Evolutionary conservation across 2,888 invertebrate species (phyloP).

Genomic region (Lottia scabra): DNA sequence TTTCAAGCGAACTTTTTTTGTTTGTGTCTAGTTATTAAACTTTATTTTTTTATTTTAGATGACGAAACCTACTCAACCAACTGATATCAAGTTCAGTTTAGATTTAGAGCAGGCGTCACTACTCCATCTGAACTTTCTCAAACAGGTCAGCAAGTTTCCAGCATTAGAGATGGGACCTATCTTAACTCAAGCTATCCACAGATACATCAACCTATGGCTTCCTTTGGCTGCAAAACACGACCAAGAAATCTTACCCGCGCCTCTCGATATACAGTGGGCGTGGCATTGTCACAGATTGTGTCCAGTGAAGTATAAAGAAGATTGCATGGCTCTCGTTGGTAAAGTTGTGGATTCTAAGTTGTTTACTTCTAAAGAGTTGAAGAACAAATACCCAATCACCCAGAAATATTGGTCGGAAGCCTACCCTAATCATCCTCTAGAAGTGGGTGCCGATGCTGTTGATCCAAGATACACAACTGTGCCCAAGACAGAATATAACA

Average conservation of each 20-base stretch:
- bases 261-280: conserved; percentile 71
- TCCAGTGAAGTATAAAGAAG: conserved; percentile 60
- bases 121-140: conserved; percentile 54
- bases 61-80: conserved; percentile 1
- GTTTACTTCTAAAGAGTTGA: conserved; percentile 54
- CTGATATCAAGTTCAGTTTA: conserved; percentile 30
- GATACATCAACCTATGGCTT: conserved; percentile 71
- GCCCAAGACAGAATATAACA: conserved; percentile 62
- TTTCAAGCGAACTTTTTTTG: too few species aligned
- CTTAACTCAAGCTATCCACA: conserved; percentile 68
- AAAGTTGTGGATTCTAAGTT: conserved; percentile 69
- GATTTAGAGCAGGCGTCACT: conserved; percentile 40
- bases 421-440: conserved; percentile 62
- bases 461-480: conserved; percentile 13
- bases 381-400: conserved; percentile 53
- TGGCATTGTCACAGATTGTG: conserved; percentile 70
- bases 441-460: conserved; percentile 33
- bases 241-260: conserved; percentile 67
- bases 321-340: conserved; percentile 55
- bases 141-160: conserved; percentile 47
- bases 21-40: too few species aligned
- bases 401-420: conserved; percentile 55
- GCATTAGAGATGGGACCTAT: conserved; percentile 58
- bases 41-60: background rate
- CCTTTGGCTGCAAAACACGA: conserved; percentile 67